These are phyloP conservation scores for Scopus umbretta DNA, from an alignment of 2,113 vertebrate species.

Conservation along the genomic window DNA sequence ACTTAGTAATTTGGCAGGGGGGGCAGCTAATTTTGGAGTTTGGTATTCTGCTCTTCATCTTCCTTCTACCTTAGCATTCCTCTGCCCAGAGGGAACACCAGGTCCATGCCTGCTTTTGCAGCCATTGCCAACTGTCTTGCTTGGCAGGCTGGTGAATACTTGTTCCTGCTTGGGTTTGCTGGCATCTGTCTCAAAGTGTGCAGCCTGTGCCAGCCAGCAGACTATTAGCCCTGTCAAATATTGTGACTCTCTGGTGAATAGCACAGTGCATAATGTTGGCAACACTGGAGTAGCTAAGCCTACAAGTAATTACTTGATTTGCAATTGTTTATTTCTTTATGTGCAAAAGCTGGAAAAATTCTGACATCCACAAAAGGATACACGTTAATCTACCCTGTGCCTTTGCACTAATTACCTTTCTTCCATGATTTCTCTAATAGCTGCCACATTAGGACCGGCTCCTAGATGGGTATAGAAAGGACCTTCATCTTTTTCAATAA, in stretches of 20 bases:
- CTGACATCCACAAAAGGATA: slow-evolving; percentile 71
- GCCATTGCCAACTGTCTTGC: slow-evolving; percentile 1
- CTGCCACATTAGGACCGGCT: slow-evolving; percentile 89
- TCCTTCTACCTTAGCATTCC: background rate
- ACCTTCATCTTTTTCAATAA: slow-evolving; percentile 98
- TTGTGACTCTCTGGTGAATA: slow-evolving; percentile 71
- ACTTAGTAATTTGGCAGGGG: background rate
- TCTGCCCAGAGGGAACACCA: background rate
- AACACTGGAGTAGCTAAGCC: slow-evolving; percentile 58
- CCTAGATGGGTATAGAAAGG: slow-evolving; percentile 99
- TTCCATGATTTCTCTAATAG: slow-evolving; percentile 93
- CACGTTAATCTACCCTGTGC: slow-evolving; percentile 70
- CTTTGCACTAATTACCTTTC: slow-evolving; percentile 86
- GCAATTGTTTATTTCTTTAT: slow-evolving; percentile 70
- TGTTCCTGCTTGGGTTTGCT: slow-evolving; percentile 56
- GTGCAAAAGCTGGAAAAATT: slow-evolving; percentile 69
- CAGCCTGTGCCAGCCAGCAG: slow-evolving; percentile 65
- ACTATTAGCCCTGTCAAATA: slow-evolving; percentile 72
- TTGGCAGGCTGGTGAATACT: slow-evolving; percentile 53
- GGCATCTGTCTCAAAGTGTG: slow-evolving; percentile 45
- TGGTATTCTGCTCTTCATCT: background rate
- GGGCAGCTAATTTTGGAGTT: background rate
- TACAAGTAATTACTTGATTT: slow-evolving; percentile 71
- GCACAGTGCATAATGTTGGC: slow-evolving; percentile 61
- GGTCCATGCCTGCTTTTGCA: background rate